Evolutionary conservation across 2,113 vertebrate genomes (phyloP).

Genomic region (Tachysurus vachellii): DNA sequence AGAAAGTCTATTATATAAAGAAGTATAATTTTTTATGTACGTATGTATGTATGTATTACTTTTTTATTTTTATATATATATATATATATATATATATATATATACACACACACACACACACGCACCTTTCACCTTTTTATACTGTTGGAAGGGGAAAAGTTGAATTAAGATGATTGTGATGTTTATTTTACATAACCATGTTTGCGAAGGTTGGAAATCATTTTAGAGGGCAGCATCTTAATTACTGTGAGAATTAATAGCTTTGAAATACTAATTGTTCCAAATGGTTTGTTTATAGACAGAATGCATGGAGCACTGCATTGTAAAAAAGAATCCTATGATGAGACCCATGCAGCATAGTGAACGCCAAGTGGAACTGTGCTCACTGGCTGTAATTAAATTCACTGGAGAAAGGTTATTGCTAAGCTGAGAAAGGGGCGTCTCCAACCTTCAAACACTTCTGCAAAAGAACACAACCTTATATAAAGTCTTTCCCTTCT

Average conservation of each 20-base stretch:
- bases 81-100: background rate
- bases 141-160: background rate
- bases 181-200: background rate
- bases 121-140: background rate
- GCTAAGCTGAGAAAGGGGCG: conserved; percentile 45
- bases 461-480: conserved; percentile 39
- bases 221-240: background rate
- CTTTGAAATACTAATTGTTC: background rate
- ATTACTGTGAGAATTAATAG: background rate
- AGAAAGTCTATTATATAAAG: background rate
- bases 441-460: conserved; percentile 24
- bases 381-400: conserved; percentile 56
- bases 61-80: too few species aligned
- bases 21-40: too few species aligned
- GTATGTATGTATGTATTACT: too few species aligned
- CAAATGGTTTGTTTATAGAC: background rate
- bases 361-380: conserved; percentile 27
- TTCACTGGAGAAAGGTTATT: conserved; percentile 48
- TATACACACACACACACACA: too few species aligned
- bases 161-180: background rate
- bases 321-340: conserved; percentile 11
- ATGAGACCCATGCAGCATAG: conserved; percentile 31
- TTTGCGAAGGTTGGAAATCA: background rate
- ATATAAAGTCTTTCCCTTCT: conserved; percentile 8
- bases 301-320: background rate